phyloP scores from a whole-genome alignment of 1,140 invertebrate genomes.

The Asbolus verrucosus region DNA sequence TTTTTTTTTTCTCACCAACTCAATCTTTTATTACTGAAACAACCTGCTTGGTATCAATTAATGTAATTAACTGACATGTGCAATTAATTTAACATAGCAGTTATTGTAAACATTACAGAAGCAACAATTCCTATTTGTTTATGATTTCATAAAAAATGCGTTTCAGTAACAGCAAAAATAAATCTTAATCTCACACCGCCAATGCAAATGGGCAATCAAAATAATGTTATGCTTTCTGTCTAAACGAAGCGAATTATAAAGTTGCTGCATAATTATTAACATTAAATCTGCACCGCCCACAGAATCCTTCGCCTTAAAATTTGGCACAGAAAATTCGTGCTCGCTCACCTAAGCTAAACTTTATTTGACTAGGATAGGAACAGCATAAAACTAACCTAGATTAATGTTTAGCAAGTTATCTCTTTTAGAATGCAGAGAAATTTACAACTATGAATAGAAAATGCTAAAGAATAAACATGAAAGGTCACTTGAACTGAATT shows the following conservation, averaged over 20 bases:
- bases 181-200: no score
- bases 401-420: constrained; percentile 24
- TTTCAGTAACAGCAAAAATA: no score
- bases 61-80: not conserved
- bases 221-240: no score
- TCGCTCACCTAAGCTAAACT: constrained; percentile 5
- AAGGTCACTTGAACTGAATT: constrained; percentile 6
- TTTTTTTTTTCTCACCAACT: not conserved
- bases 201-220: no score
- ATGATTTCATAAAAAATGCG: no score
- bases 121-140: no score
- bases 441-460: constrained; percentile 26
- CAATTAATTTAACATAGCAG: no score
- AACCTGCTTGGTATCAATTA: not conserved
- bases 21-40: not conserved
- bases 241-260: no score
- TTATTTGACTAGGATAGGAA: constrained; percentile 2
- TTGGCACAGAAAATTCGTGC: constrained; percentile 5
- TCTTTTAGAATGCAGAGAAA: constrained; percentile 9
- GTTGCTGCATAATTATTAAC: not conserved
- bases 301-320: constrained; percentile 9
- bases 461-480: not conserved
- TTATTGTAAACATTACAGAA: no score
- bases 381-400: constrained; percentile 27
- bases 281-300: not conserved